Conservation (phyloP, 2,113 vertebrate genomes). For the Dipodomys spectabilis region DNA sequence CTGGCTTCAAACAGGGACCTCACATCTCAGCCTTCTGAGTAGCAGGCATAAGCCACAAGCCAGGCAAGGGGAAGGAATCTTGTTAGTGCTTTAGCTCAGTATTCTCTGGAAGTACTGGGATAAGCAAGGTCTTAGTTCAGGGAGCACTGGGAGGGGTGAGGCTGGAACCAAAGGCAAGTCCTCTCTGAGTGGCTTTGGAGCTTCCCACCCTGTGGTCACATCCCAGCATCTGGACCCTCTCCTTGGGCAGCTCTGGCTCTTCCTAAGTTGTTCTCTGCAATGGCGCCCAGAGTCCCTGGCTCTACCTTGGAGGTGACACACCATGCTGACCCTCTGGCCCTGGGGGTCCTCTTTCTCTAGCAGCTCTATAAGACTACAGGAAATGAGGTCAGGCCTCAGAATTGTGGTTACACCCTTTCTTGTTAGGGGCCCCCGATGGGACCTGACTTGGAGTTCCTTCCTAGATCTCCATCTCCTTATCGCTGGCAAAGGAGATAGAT, state of each 20-base stretch:
- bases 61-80: too few relatives aligned
- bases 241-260: background rate
- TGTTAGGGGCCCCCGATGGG: background rate
- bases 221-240: background rate
- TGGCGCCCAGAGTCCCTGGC: background rate
- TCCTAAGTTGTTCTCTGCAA: background rate
- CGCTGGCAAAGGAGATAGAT: background rate
- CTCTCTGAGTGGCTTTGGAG: background rate
- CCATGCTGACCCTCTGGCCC: background rate
- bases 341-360: background rate
- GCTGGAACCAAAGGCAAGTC: background rate
- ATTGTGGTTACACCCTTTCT: background rate
- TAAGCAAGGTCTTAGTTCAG: background rate
- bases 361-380: background rate
- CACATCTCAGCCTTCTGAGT: too few relatives aligned
- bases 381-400: background rate
- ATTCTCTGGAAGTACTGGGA: background rate
- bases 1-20: too few relatives aligned
- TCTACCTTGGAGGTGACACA: background rate
- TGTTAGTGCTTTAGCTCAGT: too few relatives aligned
- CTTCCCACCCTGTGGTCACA: background rate
- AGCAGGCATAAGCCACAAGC: too few relatives aligned
- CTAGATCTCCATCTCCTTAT: background rate
- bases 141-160: background rate
- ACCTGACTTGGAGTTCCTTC: conserved; percentile 1